Base-by-base conservation (phyloP, 1,140 invertebrate species). In the Neotoxoptera formosana region DNA sequence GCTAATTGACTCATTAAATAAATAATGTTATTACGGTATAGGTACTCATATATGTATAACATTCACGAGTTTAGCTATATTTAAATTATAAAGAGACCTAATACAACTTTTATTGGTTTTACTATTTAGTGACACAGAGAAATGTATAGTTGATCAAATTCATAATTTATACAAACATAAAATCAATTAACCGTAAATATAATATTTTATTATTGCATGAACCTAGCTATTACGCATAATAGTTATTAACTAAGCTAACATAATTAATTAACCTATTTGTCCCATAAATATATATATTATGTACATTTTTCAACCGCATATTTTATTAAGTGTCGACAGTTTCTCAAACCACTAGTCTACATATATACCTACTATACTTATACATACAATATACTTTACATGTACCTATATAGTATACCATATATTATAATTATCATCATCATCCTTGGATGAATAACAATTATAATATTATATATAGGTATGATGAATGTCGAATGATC, bases 1-100 rank as follows among this genome's bases (percentile, higher is more conserved):
- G 4, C 11, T 90, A 41, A 90, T 90, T 67, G 25, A 53, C 87
- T 88, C 47, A 88, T 88, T 88, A 53, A 88, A 51, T n/a, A 48
- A 88, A 88, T 48, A 88, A 34, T 88, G 21, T 53, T 53, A 88
- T 34, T 34, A n/a, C n/a, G n/a, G n/a, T n/a, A 7, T 83, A 36
- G 17, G 34, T 81, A 83, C n/a, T 0, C 34, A n/a, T 36, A 9
- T 51, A 56, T 83, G n/a, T 53, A 53, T 88, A 34, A 48, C 21
- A 20, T 34, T 51, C 1, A 36, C 17, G 45, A n/a, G 41, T 36
- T 23, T 21, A 51, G 0, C 1, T 87, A 53, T 53, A 51, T 17
- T 20, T n/a, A 25, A 84, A 84, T 36, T 83, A 36, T 83, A 76
- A 17, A 17, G 4, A 76, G 7, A n/a, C 30, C 11, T 6, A 76